Conservation (phyloP, 2,113 vertebrate genomes). For the Isichthys henryi region DNA sequence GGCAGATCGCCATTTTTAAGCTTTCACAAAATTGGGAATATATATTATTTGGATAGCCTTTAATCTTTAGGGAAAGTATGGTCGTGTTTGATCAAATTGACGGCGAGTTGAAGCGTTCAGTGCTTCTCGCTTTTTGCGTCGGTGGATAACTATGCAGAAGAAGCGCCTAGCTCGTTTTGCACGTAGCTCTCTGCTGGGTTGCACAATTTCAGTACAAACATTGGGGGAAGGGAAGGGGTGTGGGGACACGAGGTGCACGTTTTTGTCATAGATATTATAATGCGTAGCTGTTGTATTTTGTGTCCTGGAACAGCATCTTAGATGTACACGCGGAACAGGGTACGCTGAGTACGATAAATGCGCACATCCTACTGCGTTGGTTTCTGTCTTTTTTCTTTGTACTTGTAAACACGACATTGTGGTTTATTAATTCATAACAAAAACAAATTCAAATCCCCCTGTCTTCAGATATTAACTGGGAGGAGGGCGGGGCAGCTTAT, state of each 20-base stretch:
- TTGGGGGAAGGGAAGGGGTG: neutral
- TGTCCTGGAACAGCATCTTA: neutral
- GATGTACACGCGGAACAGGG: neutral
- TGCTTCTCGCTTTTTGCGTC: neutral
- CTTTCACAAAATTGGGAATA: neutral
- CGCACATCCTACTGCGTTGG: neutral
- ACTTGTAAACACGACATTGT: conserved; percentile 32
- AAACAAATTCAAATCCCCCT: neutral
- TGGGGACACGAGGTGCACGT: neutral
- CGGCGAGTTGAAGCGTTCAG: neutral
- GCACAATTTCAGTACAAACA: neutral
- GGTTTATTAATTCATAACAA: conserved; percentile 37
- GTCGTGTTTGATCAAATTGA: neutral
- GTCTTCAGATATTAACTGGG: conserved; percentile 4
- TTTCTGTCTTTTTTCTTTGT: conserved; percentile 26
- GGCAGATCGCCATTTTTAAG: neutral
- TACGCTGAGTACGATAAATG: neutral
- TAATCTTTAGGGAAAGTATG: neutral
- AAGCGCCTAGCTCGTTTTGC: neutral
- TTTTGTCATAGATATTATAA: neutral
- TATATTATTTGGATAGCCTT: neutral
- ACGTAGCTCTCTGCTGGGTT: neutral
- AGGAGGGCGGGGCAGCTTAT: conserved; percentile 12
- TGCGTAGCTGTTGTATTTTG: neutral
- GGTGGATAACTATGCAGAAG: neutral